These are phyloP conservation scores for Liasis olivaceus DNA, from an alignment of 2,797 vertebrate genomes.

Conservation along the genomic window DNA sequence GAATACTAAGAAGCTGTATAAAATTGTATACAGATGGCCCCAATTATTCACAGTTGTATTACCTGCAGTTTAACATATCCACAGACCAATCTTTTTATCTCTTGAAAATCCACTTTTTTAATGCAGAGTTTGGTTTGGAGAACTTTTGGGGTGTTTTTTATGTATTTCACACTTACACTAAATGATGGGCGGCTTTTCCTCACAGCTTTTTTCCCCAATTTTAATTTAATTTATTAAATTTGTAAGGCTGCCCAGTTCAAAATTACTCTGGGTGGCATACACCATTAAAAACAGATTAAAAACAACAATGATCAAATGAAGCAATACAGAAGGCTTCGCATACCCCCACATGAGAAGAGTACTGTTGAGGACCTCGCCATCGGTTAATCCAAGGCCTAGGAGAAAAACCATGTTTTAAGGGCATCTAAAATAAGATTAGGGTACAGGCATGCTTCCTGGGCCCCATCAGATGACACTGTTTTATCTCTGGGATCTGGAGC, in stretches of 20 bases:
- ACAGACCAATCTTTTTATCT: background rate
- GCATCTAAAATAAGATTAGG: background rate
- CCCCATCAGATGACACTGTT: background rate
- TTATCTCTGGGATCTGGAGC: background rate
- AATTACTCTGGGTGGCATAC: background rate
- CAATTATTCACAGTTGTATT: background rate
- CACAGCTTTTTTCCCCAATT: background rate
- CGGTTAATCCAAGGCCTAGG: background rate
- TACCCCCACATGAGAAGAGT: background rate
- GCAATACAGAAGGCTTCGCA: background rate
- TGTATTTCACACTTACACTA: background rate
- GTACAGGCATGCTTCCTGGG: no score
- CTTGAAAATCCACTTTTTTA: background rate
- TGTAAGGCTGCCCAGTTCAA: background rate
- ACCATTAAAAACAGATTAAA: background rate
- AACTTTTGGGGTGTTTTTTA: background rate
- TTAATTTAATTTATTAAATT: background rate
- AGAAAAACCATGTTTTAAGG: background rate
- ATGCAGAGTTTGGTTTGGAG: background rate
- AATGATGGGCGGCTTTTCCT: background rate
- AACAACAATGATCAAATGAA: background rate
- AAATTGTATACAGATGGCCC: background rate
- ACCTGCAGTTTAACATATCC: background rate
- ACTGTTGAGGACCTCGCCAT: background rate
- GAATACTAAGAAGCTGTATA: background rate